phyloP scores from a whole-genome alignment of 2,888 invertebrate genomes.

The Pollenia labialis region DNA sequence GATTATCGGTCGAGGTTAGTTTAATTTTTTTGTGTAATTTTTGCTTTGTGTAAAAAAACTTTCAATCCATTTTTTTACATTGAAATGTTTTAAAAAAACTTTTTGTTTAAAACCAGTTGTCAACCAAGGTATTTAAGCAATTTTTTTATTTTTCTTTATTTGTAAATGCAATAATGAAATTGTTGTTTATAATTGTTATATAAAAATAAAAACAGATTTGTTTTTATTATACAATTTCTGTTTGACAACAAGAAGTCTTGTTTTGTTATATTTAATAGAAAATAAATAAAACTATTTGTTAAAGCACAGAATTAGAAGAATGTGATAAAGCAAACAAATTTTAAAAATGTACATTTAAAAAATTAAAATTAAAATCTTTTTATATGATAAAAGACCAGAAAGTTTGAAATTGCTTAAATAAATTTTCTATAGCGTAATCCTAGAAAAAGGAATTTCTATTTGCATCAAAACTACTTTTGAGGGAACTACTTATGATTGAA shows the following conservation, averaged over 20 bases:
- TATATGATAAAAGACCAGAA: too few species aligned
- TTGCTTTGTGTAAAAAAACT: background rate
- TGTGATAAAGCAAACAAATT: too few species aligned
- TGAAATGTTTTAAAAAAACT: background rate
- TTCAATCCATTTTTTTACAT: background rate
- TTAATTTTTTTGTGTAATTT: constrained; percentile 8
- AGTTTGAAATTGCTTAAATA: too few species aligned
- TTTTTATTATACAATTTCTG: background rate
- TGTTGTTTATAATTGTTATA: background rate
- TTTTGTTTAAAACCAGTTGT: background rate
- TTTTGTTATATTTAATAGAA: background rate
- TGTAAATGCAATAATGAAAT: background rate
- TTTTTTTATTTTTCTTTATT: background rate
- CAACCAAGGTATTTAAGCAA: background rate
- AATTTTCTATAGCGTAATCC: too few species aligned
- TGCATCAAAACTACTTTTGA: too few species aligned
- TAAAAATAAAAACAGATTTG: background rate
- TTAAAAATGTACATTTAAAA: too few species aligned
- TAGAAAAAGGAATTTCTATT: too few species aligned
- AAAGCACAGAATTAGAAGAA: too few species aligned
- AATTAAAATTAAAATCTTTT: too few species aligned
- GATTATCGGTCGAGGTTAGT: constrained; percentile 46
- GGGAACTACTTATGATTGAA: too few species aligned
- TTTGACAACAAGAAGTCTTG: background rate
- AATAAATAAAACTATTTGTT: too few species aligned